Evolutionary conservation across 2,888 invertebrate species (phyloP).

Genomic region (Muscina levida): DNA sequence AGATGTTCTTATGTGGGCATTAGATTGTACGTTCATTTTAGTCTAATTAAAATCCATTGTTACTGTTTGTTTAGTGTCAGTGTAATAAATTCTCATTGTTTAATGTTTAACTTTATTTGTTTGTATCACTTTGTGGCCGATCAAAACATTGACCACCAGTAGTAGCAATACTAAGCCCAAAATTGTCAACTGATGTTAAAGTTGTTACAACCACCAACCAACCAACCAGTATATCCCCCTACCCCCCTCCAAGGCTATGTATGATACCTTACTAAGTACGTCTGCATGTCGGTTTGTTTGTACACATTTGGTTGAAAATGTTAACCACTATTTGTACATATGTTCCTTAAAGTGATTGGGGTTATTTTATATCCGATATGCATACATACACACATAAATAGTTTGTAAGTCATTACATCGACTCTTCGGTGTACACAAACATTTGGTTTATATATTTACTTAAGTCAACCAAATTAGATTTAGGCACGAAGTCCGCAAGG

Average conservation of each 20-base stretch:
- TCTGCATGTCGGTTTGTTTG: conserved; percentile 10
- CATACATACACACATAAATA: conserved; percentile 7
- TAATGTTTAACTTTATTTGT: conserved; percentile 38
- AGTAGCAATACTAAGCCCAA: conserved; percentile 14
- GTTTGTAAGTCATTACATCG: neutral
- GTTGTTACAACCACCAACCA: too few relatives aligned
- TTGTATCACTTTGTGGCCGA: conserved; percentile 57
- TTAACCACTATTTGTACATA: conserved; percentile 75
- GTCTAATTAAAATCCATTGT: conserved; percentile 66
- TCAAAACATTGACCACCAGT: conserved; percentile 63
- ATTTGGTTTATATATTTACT: conserved; percentile 34
- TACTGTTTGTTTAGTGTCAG: conserved; percentile 56
- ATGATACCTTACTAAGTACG: conserved; percentile 12
- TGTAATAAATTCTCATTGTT: conserved; percentile 56
- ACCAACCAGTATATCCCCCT: too few relatives aligned
- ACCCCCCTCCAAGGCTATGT: conserved; percentile 9
- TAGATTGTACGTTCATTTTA: conserved; percentile 25
- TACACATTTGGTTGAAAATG: neutral
- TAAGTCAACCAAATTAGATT: conserved; percentile 59
- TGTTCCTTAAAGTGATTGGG: conserved; percentile 67
- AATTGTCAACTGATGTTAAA: conserved; percentile 30
- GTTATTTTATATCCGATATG: conserved; percentile 7
- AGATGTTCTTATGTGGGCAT: too few relatives aligned
- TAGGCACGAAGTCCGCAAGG: conserved; percentile 52
- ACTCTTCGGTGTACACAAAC: neutral